phyloP scores from a whole-genome alignment of 2,797 vertebrate genomes.

The Helarctos malayanus region DNA sequence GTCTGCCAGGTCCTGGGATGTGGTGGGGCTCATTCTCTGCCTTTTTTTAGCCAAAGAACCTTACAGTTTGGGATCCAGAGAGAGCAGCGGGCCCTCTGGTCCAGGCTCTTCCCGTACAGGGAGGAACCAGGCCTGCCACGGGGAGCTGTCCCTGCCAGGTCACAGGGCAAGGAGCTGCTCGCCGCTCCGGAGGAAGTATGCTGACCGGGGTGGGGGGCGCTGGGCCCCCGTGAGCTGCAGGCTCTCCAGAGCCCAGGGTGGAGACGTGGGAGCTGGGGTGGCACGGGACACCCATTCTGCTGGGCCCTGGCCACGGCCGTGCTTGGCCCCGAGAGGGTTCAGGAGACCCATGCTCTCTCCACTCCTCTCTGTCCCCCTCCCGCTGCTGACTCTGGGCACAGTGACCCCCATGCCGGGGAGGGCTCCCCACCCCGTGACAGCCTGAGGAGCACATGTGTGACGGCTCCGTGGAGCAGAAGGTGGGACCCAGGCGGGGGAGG shows the following conservation, averaged over 20 bases:
- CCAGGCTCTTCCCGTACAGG: neutral
- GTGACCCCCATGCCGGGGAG: neutral
- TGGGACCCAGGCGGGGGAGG: neutral
- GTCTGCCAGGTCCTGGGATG: neutral
- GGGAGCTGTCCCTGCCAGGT: neutral
- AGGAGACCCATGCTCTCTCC: neutral
- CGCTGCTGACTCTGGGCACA: neutral
- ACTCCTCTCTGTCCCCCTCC: too few relatives aligned
- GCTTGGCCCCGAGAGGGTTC: neutral
- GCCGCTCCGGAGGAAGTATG: too few relatives aligned
- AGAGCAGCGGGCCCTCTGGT: neutral
- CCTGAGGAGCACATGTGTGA: neutral
- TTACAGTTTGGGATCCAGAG: slow-evolving; percentile 54
- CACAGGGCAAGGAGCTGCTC: fast-evolving
- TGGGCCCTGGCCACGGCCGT: neutral
- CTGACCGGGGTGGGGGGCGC: fast-evolving
- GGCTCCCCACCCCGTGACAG: too few relatives aligned
- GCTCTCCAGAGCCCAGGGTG: neutral
- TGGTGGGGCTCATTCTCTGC: neutral
- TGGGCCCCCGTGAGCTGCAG: neutral
- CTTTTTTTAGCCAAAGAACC: neutral
- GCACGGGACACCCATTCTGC: fast-evolving
- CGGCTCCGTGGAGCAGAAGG: fast-evolving
- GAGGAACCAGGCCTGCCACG: neutral
- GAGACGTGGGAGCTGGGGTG: too few relatives aligned